phyloP scores from a whole-genome alignment of 1,140 invertebrate genomes.

The Drosophila miranda region DNA sequence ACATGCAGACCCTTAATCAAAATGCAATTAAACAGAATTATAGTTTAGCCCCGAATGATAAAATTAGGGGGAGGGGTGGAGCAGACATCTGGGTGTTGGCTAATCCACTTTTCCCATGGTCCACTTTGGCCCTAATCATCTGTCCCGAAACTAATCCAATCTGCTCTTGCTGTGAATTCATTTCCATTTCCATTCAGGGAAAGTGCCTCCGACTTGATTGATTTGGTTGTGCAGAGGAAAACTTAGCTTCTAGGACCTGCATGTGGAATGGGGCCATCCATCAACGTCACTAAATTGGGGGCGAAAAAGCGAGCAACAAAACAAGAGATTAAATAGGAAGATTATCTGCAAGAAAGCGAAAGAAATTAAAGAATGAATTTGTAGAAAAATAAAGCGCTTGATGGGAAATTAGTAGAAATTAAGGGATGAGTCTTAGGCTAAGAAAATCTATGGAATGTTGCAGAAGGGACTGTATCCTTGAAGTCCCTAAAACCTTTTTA shows the following conservation, averaged over 20 bases:
- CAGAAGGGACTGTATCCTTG: too few species aligned
- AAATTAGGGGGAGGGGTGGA: conserved; percentile 4
- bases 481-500: too few species aligned
- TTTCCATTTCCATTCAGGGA: not conserved
- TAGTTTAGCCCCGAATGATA: not conserved
- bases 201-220: conserved; percentile 36
- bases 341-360: conserved; percentile 4
- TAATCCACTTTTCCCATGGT: conserved; percentile 30
- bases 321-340: not conserved
- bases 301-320: not conserved
- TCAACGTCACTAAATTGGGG: conserved; percentile 32
- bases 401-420: too few species aligned
- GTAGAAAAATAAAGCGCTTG: not conserved
- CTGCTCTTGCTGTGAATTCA: conserved; percentile 18
- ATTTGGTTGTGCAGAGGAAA: conserved; percentile 10
- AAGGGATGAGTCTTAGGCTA: too few species aligned
- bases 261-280: conserved; percentile 25
- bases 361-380: not conserved
- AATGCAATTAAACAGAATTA: conserved; percentile 23
- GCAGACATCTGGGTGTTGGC: conserved; percentile 16
- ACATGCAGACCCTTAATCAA: conserved; percentile 14
- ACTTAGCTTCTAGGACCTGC: conserved; percentile 22
- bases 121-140: conserved; percentile 24
- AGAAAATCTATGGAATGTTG: too few species aligned
- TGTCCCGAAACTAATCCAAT: conserved; percentile 14